Base-by-base conservation (phyloP, 53 echinoderm and acorn worm genomes). In the Patiria pectinifera region DNA sequence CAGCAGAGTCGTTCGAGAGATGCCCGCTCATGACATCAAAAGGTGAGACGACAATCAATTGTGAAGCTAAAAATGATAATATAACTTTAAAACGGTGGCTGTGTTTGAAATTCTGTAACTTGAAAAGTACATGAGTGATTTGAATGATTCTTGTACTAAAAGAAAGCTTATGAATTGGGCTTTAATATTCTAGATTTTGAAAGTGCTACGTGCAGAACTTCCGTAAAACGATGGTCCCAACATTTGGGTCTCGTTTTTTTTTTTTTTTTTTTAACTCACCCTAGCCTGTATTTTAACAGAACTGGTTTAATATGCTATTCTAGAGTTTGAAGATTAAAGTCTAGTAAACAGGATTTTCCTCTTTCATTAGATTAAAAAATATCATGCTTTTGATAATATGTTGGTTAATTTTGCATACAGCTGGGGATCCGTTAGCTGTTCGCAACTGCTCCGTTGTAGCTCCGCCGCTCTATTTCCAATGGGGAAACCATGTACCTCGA, bases 1-100 rank as follows among this genome's bases (percentile, higher is more conserved):
- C 25, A 3, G 91, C 69, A 47, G 48, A 26, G 82, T 91, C 91
- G 44, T 47, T 82, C 14, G 83, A 91, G 71, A 91, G 83, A 83
- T 91, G 91, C 61, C 46, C 82, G 22, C 82, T 83, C 15, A 58
- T 10, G 9, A 91, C 82, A 14, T 15, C 48, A 48, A 71, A 83
- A 12, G 83, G 91, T 91, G 44, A 25, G 76, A 43, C 2, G 71
- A n/a, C 71, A 23, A 10, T 23, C 71, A 15, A 12, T 11, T 12
- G 16, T 15, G 4, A 12, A 71, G 71, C 11, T 76, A 43, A 25
- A 11, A 3, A 7, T 35, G 4, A 4, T 43, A 0, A 9, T 43
- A 3, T 5, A 15, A 2, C 4, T 3, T 24, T n/a, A 66, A 66
- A 7, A 66, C 19, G 3, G 66, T 11, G 66, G 66, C 12, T 3